phyloP scores from a whole-genome alignment of 2,113 vertebrate species.

The Notarius lentiginosus region DNA sequence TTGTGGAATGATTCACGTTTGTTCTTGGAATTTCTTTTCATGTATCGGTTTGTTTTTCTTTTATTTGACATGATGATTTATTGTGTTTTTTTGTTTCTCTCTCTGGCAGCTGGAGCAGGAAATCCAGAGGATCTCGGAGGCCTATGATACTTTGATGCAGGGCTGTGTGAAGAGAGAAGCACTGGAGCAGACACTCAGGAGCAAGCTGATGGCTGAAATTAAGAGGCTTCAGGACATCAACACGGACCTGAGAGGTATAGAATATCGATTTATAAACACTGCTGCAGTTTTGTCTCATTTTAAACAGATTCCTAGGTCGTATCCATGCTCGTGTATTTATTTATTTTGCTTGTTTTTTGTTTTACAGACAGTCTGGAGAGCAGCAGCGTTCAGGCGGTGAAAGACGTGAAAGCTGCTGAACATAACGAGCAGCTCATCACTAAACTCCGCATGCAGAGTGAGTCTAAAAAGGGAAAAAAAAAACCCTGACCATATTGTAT shows the following conservation, averaged over 20 bases:
- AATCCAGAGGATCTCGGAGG: slow-evolving; percentile 91
- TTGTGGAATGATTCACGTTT: no score
- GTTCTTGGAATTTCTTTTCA: no score
- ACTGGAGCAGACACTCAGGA: slow-evolving; percentile 92
- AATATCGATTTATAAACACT: no score
- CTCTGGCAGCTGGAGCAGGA: slow-evolving; percentile 86
- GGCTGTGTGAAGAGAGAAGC: slow-evolving; percentile 89
- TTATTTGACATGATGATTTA: no score
- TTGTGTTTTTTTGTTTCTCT: slow-evolving; percentile 13
- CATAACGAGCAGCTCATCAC: slow-evolving; percentile 85
- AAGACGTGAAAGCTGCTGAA: slow-evolving; percentile 79
- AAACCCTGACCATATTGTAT: no score
- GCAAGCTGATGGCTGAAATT: slow-evolving; percentile 88
- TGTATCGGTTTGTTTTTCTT: no score
- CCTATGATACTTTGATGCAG: slow-evolving; percentile 89
- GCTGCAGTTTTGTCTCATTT: not conserved
- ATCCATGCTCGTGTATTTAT: not conserved
- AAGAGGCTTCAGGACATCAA: slow-evolving; percentile 92
- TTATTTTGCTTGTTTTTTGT: not conserved
- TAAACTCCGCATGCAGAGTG: slow-evolving; percentile 91
- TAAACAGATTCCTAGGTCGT: not conserved
- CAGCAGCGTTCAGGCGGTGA: slow-evolving; percentile 79
- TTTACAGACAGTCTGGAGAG: slow-evolving; percentile 84
- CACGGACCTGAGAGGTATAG: slow-evolving; percentile 87
- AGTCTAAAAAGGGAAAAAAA: slow-evolving; percentile 58